Evolutionary conservation across 1,140 invertebrate genomes (phyloP).

Genomic region (Psilanteris sp.): DNA sequence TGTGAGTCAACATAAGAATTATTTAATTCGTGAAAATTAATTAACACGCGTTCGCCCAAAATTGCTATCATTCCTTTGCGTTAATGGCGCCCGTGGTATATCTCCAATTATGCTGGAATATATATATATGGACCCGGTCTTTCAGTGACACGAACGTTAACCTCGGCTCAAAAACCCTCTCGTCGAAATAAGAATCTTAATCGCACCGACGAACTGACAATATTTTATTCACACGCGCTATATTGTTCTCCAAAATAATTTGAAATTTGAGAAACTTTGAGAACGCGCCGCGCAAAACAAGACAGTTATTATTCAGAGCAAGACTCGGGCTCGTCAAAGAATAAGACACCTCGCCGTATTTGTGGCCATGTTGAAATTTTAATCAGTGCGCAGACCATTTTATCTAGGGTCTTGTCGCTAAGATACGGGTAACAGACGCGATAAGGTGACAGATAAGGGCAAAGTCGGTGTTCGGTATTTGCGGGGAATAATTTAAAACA

Average conservation of each 20-base stretch:
- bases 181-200: conserved; percentile 38
- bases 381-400: conserved; percentile 67
- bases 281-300: conserved; percentile 35
- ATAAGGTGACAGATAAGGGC: conserved; percentile 56
- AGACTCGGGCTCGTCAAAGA: conserved; percentile 50
- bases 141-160: neutral
- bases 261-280: conserved; percentile 34
- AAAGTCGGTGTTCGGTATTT: conserved; percentile 26
- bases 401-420: conserved; percentile 51
- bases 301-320: conserved; percentile 71
- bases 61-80: neutral
- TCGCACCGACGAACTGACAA: conserved; percentile 28
- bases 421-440: conserved; percentile 58
- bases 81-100: too few relatives aligned
- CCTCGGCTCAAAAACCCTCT: neutral
- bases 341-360: conserved; percentile 44
- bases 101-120: neutral
- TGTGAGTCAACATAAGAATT: neutral
- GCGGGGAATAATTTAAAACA: conserved; percentile 31
- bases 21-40: too few relatives aligned
- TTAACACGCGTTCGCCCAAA: too few relatives aligned
- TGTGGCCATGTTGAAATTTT: conserved; percentile 71
- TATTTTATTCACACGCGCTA: conserved; percentile 35
- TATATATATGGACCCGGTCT: too few relatives aligned
- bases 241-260: conserved; percentile 44